Base-by-base conservation (phyloP, 2,113 vertebrate species). In the Opisthocomus hoazin region DNA sequence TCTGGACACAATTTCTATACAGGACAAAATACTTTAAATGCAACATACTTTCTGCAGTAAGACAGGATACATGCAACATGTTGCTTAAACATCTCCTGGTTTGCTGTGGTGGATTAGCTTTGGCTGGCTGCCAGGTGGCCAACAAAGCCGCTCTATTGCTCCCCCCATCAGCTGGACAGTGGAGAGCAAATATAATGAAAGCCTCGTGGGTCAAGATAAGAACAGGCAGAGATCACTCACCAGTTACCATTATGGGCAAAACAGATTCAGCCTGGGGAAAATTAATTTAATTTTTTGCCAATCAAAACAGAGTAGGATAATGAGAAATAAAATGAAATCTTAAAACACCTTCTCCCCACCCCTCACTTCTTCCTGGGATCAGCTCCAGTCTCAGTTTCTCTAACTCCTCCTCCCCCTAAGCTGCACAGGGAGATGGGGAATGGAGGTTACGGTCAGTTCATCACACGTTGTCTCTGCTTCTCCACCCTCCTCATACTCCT, bases 371-470 rank as follows among this genome's bases (percentile, higher is more conserved):
- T 68, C 54, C 48, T 11, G 5, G 37, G 8, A 21, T 64, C 26
- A 63, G 8, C 18, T 53, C 80, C 10, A 58, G 22, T 58, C 27
- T 10, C 4, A 16, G 3, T 63, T 64, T 69, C 51, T 74, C 15
- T 23, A 26, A n/a, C n/a, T n/a, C 5, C 3, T 34, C 17, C 7
- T 73, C 17, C 4, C 15, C 9, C 5, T 1, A 1, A 66, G n/a
- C 0, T 0, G 22, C 1, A 2, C 15, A 65, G 29, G 5, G 19
- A 6, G 5, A 41, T 1, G 0, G 10, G 39, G 7, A 53, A 30
- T 30, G 10, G 10, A 3, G 8, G 3, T 39, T 74, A 10, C 0
- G 2, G 26, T 24, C 32, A 24, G 10, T 53, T 63, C 7, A 26
- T 29, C 27, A 54, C 12, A n/a, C 3, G 10, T 12, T 57, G 6